Percentiles rank a stretch among this genome's conserved stretches.
These are phyloP conservation scores for Anseranas semipalmata DNA, from an alignment of 2,113 vertebrate genomes.

Conservation along the genomic window DNA sequence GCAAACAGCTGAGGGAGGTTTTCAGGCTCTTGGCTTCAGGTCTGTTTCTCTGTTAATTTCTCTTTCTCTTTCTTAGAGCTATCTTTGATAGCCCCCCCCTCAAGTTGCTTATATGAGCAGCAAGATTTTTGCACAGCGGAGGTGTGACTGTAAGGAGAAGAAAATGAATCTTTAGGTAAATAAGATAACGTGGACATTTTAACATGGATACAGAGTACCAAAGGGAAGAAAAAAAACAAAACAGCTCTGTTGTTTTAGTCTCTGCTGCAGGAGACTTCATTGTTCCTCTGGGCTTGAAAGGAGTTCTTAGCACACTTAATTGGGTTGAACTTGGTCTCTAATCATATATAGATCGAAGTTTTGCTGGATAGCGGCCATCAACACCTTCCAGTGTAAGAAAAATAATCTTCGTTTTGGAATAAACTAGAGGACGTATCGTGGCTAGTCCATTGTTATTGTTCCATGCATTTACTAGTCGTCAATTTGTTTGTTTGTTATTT, in stretches of 20 bases:
- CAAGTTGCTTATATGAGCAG: not conserved
- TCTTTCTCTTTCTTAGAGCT: not conserved
- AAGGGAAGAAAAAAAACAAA: not conserved
- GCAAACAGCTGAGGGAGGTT: not conserved
- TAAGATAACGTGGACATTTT: accelerated
- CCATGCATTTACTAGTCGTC: not conserved
- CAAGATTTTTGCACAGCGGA: not conserved
- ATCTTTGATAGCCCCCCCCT: not conserved
- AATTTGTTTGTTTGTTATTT: not conserved
- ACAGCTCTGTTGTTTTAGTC: not conserved
- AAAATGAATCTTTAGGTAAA: not conserved
- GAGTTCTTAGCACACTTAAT: not conserved
- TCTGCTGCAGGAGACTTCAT: not conserved
- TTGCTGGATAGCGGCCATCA: not conserved
- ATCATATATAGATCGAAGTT: not conserved
- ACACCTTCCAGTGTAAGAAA: not conserved
- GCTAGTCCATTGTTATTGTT: not conserved
- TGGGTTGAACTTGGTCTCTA: not conserved
- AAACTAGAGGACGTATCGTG: not conserved
- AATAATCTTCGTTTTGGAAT: not conserved
- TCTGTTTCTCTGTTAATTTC: not conserved
- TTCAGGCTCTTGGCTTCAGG: not conserved
- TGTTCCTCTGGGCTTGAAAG: not conserved
- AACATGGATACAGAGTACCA: not conserved
- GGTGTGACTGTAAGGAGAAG: not conserved